These are phyloP conservation scores for Telmatherina bonti DNA, from an alignment of 2,797 vertebrate species.

Conservation along the genomic window DNA sequence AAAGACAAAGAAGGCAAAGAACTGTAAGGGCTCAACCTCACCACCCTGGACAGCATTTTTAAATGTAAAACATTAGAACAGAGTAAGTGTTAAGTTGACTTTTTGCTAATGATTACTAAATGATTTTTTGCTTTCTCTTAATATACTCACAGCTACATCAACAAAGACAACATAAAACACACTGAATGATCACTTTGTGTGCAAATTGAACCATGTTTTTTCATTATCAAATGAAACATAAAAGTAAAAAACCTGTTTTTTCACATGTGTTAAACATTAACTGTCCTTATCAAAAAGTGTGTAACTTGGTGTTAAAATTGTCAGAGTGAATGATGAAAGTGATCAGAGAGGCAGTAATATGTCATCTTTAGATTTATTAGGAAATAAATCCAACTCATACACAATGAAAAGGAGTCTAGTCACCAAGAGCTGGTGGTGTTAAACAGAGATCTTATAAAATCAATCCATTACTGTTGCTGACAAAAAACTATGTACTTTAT, in stretches of 20 bases:
- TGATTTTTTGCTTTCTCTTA: too few relatives aligned
- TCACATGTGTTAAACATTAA: not conserved
- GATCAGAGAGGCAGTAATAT: not conserved
- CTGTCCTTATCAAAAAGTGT: not conserved
- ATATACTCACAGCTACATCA: too few relatives aligned
- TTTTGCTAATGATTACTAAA: too few relatives aligned
- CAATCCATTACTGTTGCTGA: conserved; percentile 25
- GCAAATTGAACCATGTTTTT: not conserved
- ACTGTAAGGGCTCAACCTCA: too few relatives aligned
- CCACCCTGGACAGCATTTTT: too few relatives aligned
- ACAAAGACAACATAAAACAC: not conserved
- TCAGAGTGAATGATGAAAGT: not conserved
- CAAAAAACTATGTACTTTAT: conserved; percentile 32
- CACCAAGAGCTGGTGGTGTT: not conserved
- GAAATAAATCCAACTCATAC: conserved; percentile 11
- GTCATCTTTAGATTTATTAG: not conserved
- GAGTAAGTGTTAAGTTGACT: too few relatives aligned
- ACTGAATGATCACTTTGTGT: not conserved
- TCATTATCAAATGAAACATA: not conserved
- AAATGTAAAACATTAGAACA: too few relatives aligned
- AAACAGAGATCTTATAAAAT: not conserved
- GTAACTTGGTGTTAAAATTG: conserved; percentile 1
- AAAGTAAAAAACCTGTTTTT: not conserved
- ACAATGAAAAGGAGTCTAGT: conserved; percentile 7
- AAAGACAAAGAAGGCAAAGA: too few relatives aligned